phyloP scores from a whole-genome alignment of 2,113 vertebrate species.

The Abramis brama region DNA sequence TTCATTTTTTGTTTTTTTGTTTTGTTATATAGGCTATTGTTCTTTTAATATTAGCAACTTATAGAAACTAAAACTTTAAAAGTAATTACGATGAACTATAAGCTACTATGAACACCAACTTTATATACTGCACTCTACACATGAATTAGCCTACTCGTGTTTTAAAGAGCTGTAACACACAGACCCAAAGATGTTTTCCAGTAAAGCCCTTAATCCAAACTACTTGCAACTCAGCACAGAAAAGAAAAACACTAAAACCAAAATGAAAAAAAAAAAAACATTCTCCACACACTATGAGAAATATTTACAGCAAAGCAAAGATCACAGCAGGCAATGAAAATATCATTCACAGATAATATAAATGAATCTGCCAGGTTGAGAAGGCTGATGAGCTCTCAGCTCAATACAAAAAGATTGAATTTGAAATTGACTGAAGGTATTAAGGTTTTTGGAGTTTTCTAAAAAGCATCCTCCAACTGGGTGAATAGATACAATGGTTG shows the following conservation, averaged over 20 bases:
- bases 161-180: not conserved
- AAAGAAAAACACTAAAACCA: slow-evolving; percentile 6
- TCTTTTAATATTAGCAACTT: not conserved
- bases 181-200: not conserved
- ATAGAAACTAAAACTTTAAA: not conserved
- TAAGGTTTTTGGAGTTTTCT: not conserved
- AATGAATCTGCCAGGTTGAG: slow-evolving; percentile 37
- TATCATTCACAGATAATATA: slow-evolving; percentile 52
- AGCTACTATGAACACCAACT: not conserved
- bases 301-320: slow-evolving; percentile 50
- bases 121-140: not conserved
- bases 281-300: slow-evolving; percentile 41
- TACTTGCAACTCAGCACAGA: slow-evolving; percentile 28
- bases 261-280: slow-evolving; percentile 11
- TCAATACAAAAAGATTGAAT: slow-evolving; percentile 3
- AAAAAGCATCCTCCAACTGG: not conserved
- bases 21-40: not conserved
- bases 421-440: not conserved
- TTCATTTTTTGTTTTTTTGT: not conserved
- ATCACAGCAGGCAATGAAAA: slow-evolving; percentile 50
- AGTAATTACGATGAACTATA: not conserved
- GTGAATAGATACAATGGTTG: too few species aligned
- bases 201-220: slow-evolving; percentile 48
- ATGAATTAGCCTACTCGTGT: not conserved
- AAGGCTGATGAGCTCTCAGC: slow-evolving; percentile 20